phyloP scores from a whole-genome alignment of 92 coral and sea anemone species.

The Desmophyllum pertusum region DNA sequence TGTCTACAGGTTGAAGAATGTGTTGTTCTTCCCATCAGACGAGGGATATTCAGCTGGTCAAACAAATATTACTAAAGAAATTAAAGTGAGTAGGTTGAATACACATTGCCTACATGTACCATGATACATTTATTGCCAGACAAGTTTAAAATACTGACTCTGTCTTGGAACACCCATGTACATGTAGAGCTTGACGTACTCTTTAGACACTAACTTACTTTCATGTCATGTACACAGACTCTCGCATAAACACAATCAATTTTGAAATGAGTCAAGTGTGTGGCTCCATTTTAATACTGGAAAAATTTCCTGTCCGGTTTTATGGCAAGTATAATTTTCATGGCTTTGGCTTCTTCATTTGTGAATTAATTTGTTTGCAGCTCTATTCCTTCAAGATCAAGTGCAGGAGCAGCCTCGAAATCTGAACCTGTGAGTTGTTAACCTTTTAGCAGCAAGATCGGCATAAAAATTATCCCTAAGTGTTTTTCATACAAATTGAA shows the following conservation, averaged over 20 bases:
- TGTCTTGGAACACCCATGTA: too few species aligned
- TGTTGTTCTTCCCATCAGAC: conserved; percentile 66
- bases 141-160: too few species aligned
- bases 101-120: too few species aligned
- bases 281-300: too few species aligned
- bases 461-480: background rate
- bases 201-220: too few species aligned
- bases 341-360: background rate
- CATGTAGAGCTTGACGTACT: too few species aligned
- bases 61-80: conserved; percentile 73
- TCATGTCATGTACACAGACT: too few species aligned
- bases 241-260: too few species aligned
- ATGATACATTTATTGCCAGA: too few species aligned
- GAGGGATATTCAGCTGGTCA: conserved; percentile 66
- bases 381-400: conserved; percentile 25
- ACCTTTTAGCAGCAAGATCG: background rate
- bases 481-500: background rate
- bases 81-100: conserved; percentile 51
- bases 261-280: too few species aligned
- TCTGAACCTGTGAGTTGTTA: conserved; percentile 30
- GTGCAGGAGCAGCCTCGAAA: conserved; percentile 11
- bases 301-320: background rate
- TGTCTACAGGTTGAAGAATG: conserved; percentile 66
- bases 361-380: too few species aligned
- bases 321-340: background rate